phyloP scores from a whole-genome alignment of 1,140 invertebrate species.

The Lasaia peninsularis region DNA sequence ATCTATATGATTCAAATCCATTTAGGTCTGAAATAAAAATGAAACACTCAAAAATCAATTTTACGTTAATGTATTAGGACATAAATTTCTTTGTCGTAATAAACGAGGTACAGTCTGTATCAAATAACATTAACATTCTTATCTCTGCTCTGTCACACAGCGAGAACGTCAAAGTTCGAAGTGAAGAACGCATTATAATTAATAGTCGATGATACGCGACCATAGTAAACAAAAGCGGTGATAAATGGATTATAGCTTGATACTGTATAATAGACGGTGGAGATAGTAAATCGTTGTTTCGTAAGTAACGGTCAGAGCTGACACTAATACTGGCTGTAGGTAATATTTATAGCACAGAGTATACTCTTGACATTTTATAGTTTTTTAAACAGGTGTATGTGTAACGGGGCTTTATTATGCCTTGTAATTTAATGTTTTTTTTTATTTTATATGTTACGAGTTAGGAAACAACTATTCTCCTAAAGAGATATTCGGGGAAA shows the following conservation, averaged over 20 bases:
- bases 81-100: constrained; percentile 30
- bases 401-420: background rate
- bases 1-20: constrained; percentile 36
- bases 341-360: background rate
- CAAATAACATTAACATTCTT: constrained; percentile 75
- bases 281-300: constrained; percentile 68
- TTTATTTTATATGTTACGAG: too few species aligned
- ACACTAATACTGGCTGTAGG: background rate
- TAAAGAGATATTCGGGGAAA: too few species aligned
- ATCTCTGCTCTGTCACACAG: constrained; percentile 73
- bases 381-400: background rate
- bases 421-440: too few species aligned
- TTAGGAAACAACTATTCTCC: too few species aligned
- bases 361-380: background rate
- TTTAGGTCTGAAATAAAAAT: constrained; percentile 2
- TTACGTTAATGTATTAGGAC: constrained; percentile 32
- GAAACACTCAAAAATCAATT: constrained; percentile 30
- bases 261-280: constrained; percentile 67
- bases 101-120: constrained; percentile 49
- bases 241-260: constrained; percentile 74
- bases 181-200: constrained; percentile 74
- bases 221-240: constrained; percentile 75
- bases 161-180: constrained; percentile 75
- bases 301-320: constrained; percentile 40
- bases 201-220: constrained; percentile 74